Conservation (phyloP, 2,797 vertebrate species). For the Dromococcyx pavoninus region DNA sequence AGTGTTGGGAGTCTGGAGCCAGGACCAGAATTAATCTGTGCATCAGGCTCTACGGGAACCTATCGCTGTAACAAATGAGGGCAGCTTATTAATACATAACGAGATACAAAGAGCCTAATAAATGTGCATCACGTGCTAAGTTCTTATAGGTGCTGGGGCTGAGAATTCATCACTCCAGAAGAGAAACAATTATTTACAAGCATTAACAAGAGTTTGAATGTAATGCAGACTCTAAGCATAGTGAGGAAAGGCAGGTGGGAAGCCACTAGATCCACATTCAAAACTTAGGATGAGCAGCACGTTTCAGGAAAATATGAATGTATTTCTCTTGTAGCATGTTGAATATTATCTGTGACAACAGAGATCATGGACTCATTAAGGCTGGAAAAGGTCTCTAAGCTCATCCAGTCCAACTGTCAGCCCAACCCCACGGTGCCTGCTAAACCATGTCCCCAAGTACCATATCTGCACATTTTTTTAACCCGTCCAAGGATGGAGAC, state of each 20-base stretch:
- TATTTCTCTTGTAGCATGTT: background rate
- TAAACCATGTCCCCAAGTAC: no score
- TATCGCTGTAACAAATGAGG: background rate
- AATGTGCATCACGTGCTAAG: background rate
- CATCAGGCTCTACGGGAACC: rapidly evolving
- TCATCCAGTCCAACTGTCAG: no score
- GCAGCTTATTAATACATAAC: background rate
- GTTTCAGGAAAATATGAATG: background rate
- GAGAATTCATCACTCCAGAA: background rate
- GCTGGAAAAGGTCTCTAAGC: no score
- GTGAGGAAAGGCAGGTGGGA: background rate
- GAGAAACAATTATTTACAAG: background rate
- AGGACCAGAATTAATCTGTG: background rate
- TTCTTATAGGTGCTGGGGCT: background rate
- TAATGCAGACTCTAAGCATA: background rate
- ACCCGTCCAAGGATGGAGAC: no score
- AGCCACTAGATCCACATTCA: rapidly evolving
- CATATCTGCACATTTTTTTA: no score
- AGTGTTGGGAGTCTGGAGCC: background rate
- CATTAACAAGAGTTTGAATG: background rate
- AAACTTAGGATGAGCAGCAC: background rate
- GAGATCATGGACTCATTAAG: no score
- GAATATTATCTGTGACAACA: background rate
- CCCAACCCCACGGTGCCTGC: no score
- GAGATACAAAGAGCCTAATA: background rate